Evolutionary conservation across 92 coral and sea anemone genomes (phyloP), one percentile per base, ranked within the genome.

Genomic region (Hydrozoanthus gracilis): DNA sequence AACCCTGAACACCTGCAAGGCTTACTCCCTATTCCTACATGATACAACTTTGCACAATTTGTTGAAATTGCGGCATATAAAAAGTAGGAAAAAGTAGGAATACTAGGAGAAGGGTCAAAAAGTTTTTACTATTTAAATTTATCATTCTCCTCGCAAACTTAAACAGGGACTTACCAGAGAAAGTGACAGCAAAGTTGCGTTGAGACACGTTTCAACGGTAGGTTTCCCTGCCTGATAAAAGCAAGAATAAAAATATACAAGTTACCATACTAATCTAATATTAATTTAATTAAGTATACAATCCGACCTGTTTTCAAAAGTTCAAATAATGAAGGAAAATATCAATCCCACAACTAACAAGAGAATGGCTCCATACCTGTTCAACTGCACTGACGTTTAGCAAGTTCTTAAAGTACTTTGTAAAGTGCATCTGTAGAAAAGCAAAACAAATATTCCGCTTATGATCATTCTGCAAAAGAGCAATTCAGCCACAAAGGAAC

Each of bases 201-300:
- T 82, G 6, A 95, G 88, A 70, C 99, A 95, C 7, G 92, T 91
- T 73, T 96, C 99, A 9, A 96, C 90, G 47, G 98, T 96, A 8
- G 96, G 97, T 77, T 95, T 93, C 44, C 99, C 98, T 75, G 97
- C 94, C 99, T 96, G 69, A 44, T 65, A 82, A 68, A 7, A 51
- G 44, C 50, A 73, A 54, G 10, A 45, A 48, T 17, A 13, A 10
- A 9, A 52, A 20, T 2, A 12, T 4, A 44, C 20, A 54, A 52
- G 20, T 1, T 9, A 18, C 16, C 12, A 72, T 16, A 44, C 17
- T 11, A 15, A 6, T 11, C 11, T 39, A 7, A 7, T 9, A 71
- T 51, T 0, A n/a, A 44, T 20, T 46, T 45, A 45, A 27, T 27
- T 27, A 27, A 27, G 39, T 27, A 0, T 27, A 27, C 39, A 2